Evolutionary conservation across 2,113 vertebrate genomes (phyloP), one percentile per base, ranked within the genome.

Genomic region (Apaloderma vittatum): DNA sequence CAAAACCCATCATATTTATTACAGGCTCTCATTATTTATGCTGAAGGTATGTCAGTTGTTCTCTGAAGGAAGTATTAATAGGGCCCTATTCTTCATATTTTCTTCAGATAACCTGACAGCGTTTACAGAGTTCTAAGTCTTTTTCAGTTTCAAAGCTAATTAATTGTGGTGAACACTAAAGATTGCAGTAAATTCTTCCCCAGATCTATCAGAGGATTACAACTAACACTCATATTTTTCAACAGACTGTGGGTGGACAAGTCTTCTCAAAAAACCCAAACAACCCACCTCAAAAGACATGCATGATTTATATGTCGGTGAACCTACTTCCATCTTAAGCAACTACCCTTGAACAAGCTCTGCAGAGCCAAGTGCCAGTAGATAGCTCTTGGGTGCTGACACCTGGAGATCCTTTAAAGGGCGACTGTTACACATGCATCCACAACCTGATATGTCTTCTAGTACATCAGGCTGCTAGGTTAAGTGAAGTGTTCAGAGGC

Each of bases 1-100:
- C 40, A 40, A 40, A 40, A 40, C 40, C 11, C 48, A 72, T 82
- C 54, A 37, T 67, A 52, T 57, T 89, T 55, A 40, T 88, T 81
- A 48, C 23, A 85, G 49, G 10, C 2, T 59, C 48, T 86, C 78
- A 73, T 96, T 94, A 93, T 94, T 96, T 96, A 94, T 91, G 34
- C 67, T 46, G 76, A 93, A 90, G 43, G 7, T 68, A 75, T 78
- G 65, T 79, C 89, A 97, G 63, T 76, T 92, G 32, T 82, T 95
- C 75, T 94, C 52, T 90, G 57, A 92, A 93, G 48, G 37, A 94
- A 75, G 43, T 91, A 96, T 95, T 96, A 95, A 92, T 90, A 88
- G 36, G 5, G 11, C 17, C 12, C 8, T 83, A 92, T 70, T 95
- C 63, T 96, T 95, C 86, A 95, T 93, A 67, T 90, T 95, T 94